Evolutionary conservation across 2,797 vertebrate species (phyloP), one percentile per base, ranked within the genome.

Genomic region (Zalophus californianus): DNA sequence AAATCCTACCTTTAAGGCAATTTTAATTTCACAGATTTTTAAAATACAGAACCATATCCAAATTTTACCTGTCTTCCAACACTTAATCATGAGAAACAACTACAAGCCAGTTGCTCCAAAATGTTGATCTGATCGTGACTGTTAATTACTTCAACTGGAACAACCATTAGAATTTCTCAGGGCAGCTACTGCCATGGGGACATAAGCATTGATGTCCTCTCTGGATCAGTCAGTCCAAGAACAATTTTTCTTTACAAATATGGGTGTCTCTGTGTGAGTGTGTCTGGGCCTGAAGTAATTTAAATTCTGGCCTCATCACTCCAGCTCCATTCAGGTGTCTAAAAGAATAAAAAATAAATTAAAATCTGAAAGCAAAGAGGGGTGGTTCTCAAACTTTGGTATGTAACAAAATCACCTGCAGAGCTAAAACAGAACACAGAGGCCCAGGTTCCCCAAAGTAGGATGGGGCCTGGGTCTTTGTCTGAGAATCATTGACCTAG

Each of bases 11-110:
- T 86, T 89, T 64, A 60, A 89, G 70, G 38, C 3, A 72, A 79
- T 64, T 96, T 89, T 58, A 92, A 86, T 75, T 92, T 88, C 32
- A 89, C 2, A 62, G 4, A 80, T 41, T 79, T 97, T n/a, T 89
- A 64, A 86, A 68, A 91, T 25, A 83, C 5, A 89, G 56, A 72
- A 64, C 29, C 25, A 41, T 83, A 12, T 83, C 50, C 52, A 83
- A 89, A 80, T 50, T 54, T 5, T 44, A 54, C 4, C 25, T 10
- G 12, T 90, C 32, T 86, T 89, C 20, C 20, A 95, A 91, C 1
- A 75, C 25, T 56, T 91, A 56, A 78, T 35, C 2, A 4, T 41
- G 5, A 84, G 29, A 93, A 86, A 13, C 35, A 92, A 60, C n/a
- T 86, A 14, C 16, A 88, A 86, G 27, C 18, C 44, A 78, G 2